These are phyloP conservation scores for Vireo altiloquus DNA, from an alignment of 2,113 vertebrate genomes.

Conservation along the genomic window DNA sequence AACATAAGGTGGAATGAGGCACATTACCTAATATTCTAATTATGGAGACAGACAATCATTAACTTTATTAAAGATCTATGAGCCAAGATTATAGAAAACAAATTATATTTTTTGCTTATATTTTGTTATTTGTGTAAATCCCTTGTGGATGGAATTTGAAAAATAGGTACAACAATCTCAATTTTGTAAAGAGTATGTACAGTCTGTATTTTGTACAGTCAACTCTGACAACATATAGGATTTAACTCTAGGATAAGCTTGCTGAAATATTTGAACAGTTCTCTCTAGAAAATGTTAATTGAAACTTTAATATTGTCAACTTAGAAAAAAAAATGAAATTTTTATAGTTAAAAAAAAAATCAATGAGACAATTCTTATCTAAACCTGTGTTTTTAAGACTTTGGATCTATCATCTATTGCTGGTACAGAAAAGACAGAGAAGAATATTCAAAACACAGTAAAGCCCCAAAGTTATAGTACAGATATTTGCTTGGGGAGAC, in stretches of 20 bases:
- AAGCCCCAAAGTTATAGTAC: not conserved
- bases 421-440: not conserved
- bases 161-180: not conserved
- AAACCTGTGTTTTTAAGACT: not conserved
- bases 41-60: not conserved
- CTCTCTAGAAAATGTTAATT: not conserved
- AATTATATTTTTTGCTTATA: not conserved
- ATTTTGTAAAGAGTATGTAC: not conserved
- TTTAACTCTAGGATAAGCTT: not conserved
- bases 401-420: not conserved
- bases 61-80: not conserved
- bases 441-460: not conserved
- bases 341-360: not conserved
- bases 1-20: not conserved
- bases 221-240: not conserved
- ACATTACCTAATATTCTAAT: not conserved
- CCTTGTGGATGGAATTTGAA: not conserved
- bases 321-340: not conserved
- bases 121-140: not conserved
- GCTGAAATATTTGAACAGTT: not conserved
- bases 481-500: not conserved
- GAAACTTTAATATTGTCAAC: not conserved
- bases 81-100: not conserved
- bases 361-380: not conserved
- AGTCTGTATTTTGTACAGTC: not conserved